phyloP scores from a whole-genome alignment of 2,113 vertebrate genomes.

The Silurus asotus region DNA sequence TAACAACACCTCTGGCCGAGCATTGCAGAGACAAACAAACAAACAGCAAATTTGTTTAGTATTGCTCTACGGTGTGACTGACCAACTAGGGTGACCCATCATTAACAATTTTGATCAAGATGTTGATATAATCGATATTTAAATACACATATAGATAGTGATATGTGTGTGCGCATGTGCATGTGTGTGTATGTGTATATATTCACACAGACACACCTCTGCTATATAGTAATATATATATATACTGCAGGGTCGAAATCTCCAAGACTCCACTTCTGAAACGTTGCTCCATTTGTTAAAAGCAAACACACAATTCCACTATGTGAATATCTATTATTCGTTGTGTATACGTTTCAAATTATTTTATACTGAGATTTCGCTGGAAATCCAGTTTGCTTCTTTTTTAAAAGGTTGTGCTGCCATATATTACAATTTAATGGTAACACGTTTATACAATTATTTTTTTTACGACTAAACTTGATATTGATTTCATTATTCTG shows the following conservation, averaged over 20 bases:
- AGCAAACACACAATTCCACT: not conserved
- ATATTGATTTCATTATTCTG: not conserved
- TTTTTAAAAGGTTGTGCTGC: not conserved
- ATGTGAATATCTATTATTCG: not conserved
- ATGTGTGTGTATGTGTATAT: not conserved
- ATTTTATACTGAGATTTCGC: not conserved
- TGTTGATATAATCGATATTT: constrained; percentile 12
- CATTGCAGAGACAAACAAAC: constrained; percentile 58
- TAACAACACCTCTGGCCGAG: constrained; percentile 44
- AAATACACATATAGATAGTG: constrained; percentile 5
- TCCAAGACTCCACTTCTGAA: not conserved
- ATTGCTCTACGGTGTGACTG: constrained; percentile 69
- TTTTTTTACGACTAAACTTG: not conserved
- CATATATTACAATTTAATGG: not conserved
- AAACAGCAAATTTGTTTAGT: constrained; percentile 65
- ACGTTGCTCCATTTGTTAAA: not conserved
- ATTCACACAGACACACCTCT: not conserved
- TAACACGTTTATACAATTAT: not conserved
- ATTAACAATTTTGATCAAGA: not conserved
- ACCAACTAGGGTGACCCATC: constrained; percentile 41
- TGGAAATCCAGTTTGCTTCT: not conserved
- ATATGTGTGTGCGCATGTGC: not conserved
- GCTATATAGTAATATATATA: constrained; percentile 9
- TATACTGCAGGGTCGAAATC: constrained; percentile 21
- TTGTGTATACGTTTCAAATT: not conserved